Evolutionary conservation across 1,140 invertebrate genomes (phyloP).

Genomic region (Nephila pilipes): DNA sequence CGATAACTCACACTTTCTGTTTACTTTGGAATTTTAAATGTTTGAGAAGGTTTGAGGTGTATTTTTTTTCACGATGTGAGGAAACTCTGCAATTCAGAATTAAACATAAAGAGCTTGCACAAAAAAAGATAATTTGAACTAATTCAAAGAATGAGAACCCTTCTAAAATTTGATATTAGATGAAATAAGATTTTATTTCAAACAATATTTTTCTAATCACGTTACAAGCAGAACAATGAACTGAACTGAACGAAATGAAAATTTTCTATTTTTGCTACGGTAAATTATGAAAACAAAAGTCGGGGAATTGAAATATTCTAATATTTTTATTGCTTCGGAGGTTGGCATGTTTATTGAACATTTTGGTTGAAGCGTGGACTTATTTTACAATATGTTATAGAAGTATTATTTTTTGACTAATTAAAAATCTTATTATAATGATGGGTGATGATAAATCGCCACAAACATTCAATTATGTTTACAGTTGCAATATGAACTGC

Average conservation of each 20-base stretch:
- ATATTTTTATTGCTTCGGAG: not conserved
- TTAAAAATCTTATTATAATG: not conserved
- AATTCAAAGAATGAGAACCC: too few species aligned
- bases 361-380: not conserved
- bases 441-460: not conserved
- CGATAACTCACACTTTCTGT: too few species aligned
- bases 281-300: not conserved
- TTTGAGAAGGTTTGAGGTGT: too few species aligned
- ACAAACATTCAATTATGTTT: slow-evolving; percentile 84
- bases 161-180: too few species aligned
- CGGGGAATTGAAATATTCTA: not conserved
- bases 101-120: too few species aligned
- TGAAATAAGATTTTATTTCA: too few species aligned
- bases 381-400: not conserved
- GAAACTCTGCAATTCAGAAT: too few species aligned
- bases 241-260: not conserved
- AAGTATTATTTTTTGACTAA: not conserved
- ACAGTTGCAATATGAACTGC: slow-evolving; percentile 93
- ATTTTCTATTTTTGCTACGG: not conserved
- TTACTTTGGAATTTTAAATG: too few species aligned
- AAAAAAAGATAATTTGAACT: too few species aligned
- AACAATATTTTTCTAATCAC: not conserved
- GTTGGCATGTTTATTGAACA: not conserved
- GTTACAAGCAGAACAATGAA: not conserved
- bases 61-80: too few species aligned